Base-by-base conservation (phyloP, 2,113 vertebrate genomes). In the Centropus unirufus region DNA sequence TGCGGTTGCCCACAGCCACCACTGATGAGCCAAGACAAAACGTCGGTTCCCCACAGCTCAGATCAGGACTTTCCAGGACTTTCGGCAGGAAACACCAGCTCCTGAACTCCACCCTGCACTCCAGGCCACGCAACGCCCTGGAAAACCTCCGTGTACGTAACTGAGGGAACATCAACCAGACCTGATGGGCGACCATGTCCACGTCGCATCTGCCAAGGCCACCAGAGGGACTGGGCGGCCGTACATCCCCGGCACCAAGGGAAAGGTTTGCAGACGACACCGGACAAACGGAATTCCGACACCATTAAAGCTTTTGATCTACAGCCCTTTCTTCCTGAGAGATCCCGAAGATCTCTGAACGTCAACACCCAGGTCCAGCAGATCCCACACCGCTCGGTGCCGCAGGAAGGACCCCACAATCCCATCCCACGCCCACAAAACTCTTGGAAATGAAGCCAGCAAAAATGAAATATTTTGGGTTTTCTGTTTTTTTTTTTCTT, bases 61-160 rank as follows among this genome's bases (percentile, higher is more conserved):
- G 36, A 20, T 11, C 16, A 8, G 13, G 14, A 8, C 36, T 36
- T 47, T 8, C 15, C 17, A 27, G 40, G 21, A 32, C 9, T 20
- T 27, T 8, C 64, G 54, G 62, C 67, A 84, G 27, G 63, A 17
- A 26, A 2, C 20, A 39, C 8, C 40, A 51, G 1, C 51, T 29
- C 15, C 29, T 57, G 15, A 81, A 8, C 52, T 46, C 63, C 39
- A 8, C 19, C 8, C 23, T 47, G 22, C 8, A 18, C 30, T n/a
- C 58, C 24, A 68, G 61, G 81, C 44, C 49, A 29, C 0, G 6
- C 34, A 6, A 4, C 17, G 34, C 32, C 81, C n/a, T 24, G 17
- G 49, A 20, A 47, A 46, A 49, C 5, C 1, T 4, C 1, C 1
- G 12, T n/a, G 63, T 49, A n/a, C 0, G 0, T 17, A 20, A 44